Conservation (phyloP, 2,888 invertebrate genomes). For the Pyralis farinalis region DNA sequence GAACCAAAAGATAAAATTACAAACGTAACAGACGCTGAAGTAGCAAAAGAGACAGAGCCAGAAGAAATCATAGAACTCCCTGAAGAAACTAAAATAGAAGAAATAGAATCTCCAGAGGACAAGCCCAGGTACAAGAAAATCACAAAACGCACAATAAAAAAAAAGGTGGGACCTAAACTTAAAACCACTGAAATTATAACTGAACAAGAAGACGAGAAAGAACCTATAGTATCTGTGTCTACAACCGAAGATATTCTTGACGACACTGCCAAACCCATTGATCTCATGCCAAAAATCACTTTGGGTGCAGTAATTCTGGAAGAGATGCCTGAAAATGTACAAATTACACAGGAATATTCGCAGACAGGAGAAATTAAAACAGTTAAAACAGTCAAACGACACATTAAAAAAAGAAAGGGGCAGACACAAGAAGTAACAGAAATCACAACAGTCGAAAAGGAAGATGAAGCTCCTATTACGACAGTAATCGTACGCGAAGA, state of each 20-base stretch:
- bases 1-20: constrained; percentile 37
- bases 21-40: constrained; percentile 27
- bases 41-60: constrained; percentile 17
- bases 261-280: constrained; percentile 23
- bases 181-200: constrained; percentile 43
- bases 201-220: constrained; percentile 31
- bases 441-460: constrained; percentile 21
- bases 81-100: constrained; percentile 30
- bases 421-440: constrained; percentile 27
- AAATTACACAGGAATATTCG: constrained; percentile 17
- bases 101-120: constrained; percentile 14
- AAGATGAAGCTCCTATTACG: no score
- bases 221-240: constrained; percentile 14
- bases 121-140: constrained; percentile 29
- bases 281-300: not conserved
- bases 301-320: constrained; percentile 30
- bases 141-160: constrained; percentile 38
- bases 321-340: constrained; percentile 12
- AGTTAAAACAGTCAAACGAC: constrained; percentile 29
- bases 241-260: constrained; percentile 21
- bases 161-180: constrained; percentile 38
- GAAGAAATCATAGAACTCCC: constrained; percentile 35
- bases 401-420: constrained; percentile 51
- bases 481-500: no score
- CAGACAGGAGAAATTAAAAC: constrained; percentile 30